These are phyloP conservation scores for Mareca strepera DNA, from an alignment of 2,797 vertebrate genomes.

Conservation along the genomic window DNA sequence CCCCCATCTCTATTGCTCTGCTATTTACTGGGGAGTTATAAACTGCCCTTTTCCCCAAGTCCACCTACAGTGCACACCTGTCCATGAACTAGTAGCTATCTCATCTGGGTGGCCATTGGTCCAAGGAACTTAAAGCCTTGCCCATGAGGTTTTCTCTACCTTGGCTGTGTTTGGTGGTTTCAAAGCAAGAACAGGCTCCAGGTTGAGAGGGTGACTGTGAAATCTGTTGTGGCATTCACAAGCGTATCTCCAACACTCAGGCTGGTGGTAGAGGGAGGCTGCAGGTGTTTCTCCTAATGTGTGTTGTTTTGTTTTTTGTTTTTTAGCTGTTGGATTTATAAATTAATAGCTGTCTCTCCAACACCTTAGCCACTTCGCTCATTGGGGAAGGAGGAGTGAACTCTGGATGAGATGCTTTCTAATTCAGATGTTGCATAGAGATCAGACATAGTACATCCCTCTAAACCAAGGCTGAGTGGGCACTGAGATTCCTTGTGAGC, in stretches of 20 bases:
- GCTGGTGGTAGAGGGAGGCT: not conserved
- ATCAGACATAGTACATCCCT: not conserved
- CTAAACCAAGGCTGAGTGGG: not conserved
- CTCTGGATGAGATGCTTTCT: not conserved
- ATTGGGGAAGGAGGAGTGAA: not conserved
- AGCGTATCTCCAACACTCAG: not conserved
- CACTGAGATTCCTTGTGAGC: not conserved
- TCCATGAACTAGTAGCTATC: not conserved
- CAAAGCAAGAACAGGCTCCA: not conserved
- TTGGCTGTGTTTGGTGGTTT: not conserved
- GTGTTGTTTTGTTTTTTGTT: too few species aligned
- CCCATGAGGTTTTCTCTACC: not conserved
- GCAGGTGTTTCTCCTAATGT: not conserved
- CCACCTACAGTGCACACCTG: not conserved
- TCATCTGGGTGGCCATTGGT: not conserved
- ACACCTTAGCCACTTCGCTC: not conserved
- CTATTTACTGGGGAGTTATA: not conserved
- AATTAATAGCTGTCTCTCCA: not conserved
- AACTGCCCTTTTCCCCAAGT: not conserved
- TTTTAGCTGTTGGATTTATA: not conserved
- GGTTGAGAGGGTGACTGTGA: not conserved
- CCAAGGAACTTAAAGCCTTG: not conserved
- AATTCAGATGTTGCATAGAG: not conserved
- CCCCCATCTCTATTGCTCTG: rapidly evolving
- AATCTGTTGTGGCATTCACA: not conserved